Evolutionary conservation across 2,888 invertebrate species (phyloP), one percentile per base, ranked within the genome.

Genomic region (Sthenelais limicola): DNA sequence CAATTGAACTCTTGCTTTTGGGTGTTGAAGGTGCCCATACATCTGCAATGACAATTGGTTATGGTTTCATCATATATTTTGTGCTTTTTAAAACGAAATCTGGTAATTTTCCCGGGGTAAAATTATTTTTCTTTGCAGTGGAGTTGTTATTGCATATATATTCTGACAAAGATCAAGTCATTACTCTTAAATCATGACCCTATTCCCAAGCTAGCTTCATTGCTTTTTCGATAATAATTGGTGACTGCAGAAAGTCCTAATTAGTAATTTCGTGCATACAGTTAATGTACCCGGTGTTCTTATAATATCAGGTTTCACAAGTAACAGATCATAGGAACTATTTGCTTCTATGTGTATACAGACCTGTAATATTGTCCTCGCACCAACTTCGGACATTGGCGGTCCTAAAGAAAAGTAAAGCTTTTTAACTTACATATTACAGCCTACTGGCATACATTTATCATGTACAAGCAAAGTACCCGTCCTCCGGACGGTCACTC

Each of bases 331-430:
- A n/a, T n/a, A n/a, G n/a, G n/a, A n/a, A n/a, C n/a, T n/a, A n/a
- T n/a, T n/a, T n/a, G 12, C 12, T 43, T 12, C 12, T 15, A 15
- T 43, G 12, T 43, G 47, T n/a, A n/a, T 30, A 38, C 54, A 7
- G 54, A 70, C 70, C 70, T n/a, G 54, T 70, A 70, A 15, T 7
- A 26, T 32, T 70, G 70, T 28, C 70, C 70, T 12, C 54, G 54
- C 1, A 38, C 54, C 1, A 70, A 26, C n/a, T 21, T 28, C 7
- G 70, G 70, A n/a, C 3, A 70, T 26, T 3, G 15, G 5, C 70
- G 49, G 56, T 70, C 70, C 70, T 70, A n/a, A 38, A 54, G 18
- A 1, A 68, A 30, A 18, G n/a, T 9, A 24, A 33, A 67, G 30
- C 21, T 18, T 30, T 12, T 9, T 12, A 58, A 58, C 9, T 30